Evolutionary conservation across 1,140 invertebrate species (phyloP), one percentile per base, ranked within the genome.

Genomic region (Drosophila nasuta): DNA sequence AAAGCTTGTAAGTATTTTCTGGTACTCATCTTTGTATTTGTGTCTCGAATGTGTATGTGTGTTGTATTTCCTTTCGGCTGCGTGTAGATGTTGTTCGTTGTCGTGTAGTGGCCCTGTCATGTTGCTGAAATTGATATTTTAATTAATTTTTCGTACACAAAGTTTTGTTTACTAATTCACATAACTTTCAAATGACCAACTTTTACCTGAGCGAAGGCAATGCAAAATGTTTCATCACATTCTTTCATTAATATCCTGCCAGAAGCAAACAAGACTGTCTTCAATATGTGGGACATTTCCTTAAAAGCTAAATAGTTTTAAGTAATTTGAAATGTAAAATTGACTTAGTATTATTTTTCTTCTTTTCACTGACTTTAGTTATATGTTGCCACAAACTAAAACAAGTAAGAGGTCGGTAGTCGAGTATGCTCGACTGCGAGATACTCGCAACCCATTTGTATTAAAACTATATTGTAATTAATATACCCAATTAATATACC

Each of bases 41-140:
- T 51, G 1, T 15, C 11, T 5, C 4, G 49, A 11, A n/a, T 64
- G 62, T 45, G 63, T 67, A 56, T 54, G 30, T 38, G 38, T 35
- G 45, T 48, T 45, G 11, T 45, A 13, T 45, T 48, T 48, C 45
- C 13, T 17, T 17, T 28, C 45, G 20, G 56, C 43, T 49, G 62
- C 46, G 46, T 49, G 43, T 51, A 28, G 68, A 35, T 64, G 17
- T 13, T 69, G 45, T 74, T 60, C 68, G 64, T 60, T 68, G 13
- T 60, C 20, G 8, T 67, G 64, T 60, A 49, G 56, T 72, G 73
- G 49, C 17, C 25, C 38, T 81, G 81, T 77, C 77, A 69, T 77
- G 82, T 62, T 67, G 67, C 65, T 74, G 77, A 81, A 85, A 85
- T 73, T 85, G 81, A 85, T 82, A 82, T 85, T 85, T 85, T 85